Conservation (phyloP, 2,113 vertebrate genomes). For the Microtus pennsylvanicus region DNA sequence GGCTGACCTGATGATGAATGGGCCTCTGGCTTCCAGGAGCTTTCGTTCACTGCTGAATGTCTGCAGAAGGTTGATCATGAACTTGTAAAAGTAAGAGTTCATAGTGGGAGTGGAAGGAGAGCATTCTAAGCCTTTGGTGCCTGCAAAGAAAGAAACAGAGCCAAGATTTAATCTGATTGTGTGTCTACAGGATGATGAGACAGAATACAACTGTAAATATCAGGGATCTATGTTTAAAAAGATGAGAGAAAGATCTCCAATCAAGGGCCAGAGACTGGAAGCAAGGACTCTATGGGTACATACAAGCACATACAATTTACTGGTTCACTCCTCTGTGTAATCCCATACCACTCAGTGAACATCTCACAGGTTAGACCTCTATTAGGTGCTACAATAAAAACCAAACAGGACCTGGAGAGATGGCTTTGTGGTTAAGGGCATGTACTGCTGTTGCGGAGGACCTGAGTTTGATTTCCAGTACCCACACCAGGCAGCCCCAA, state of each 20-base stretch:
- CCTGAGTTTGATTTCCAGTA: neutral
- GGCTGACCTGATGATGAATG: slow-evolving; percentile 96
- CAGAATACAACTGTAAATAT: neutral
- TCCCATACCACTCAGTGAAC: neutral
- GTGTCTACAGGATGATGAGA: neutral
- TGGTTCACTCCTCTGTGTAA: neutral
- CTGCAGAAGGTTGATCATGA: slow-evolving; percentile 98
- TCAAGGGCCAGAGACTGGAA: neutral
- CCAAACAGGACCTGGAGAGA: neutral
- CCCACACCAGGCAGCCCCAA: neutral
- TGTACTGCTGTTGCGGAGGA: neutral
- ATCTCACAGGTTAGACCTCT: neutral
- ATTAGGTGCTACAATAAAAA: neutral
- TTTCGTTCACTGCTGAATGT: slow-evolving; percentile 96
- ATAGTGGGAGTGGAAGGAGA: slow-evolving; percentile 98
- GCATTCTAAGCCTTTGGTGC: slow-evolving; percentile 90
- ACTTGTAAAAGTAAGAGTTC: slow-evolving; percentile 99
- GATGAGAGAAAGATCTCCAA: neutral
- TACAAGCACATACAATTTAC: neutral
- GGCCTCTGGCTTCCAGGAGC: slow-evolving; percentile 94
- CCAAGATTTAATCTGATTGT: neutral
- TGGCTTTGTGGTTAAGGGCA: neutral
- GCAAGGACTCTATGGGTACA: neutral
- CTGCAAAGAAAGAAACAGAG: slow-evolving; percentile 77
- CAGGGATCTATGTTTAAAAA: neutral